Percentiles rank a stretch among this genome's conserved stretches.
phyloP scores from a whole-genome alignment of 2,797 vertebrate genomes.

The Pantherophis alleghaniensis region DNA sequence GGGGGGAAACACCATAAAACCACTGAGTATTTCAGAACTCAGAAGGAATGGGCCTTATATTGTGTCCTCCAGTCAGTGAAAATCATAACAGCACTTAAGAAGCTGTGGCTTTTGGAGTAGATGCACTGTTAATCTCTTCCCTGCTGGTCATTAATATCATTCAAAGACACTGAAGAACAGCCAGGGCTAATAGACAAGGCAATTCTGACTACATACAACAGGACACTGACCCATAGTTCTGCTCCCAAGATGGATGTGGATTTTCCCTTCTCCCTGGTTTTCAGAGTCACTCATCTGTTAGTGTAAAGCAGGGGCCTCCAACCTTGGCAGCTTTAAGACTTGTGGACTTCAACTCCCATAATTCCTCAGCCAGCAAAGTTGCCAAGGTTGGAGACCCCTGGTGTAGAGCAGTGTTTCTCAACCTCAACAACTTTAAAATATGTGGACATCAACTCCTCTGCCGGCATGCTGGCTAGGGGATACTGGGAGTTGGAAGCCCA shows the following conservation, averaged over 20 bases:
- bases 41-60: constrained; percentile 27
- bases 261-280: constrained; percentile 32
- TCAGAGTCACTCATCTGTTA: constrained; percentile 27
- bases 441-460: neutral
- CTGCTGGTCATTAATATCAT: constrained; percentile 56
- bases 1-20: neutral
- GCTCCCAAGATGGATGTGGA: constrained; percentile 46
- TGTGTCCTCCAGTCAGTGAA: constrained; percentile 36
- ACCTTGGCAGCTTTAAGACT: no score
- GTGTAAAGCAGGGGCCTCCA: neutral
- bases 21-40: constrained; percentile 16
- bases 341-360: no score
- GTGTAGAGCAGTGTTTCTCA: neutral
- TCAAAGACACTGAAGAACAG: constrained; percentile 42
- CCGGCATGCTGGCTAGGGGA: neutral
- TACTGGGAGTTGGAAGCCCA: neutral
- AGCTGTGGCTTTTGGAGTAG: constrained; percentile 28
- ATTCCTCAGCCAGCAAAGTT: no score
- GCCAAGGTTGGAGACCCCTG: no score
- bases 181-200: constrained; percentile 51
- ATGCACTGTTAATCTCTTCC: constrained; percentile 39
- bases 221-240: constrained; percentile 15
- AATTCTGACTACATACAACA: constrained; percentile 57
- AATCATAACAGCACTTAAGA: constrained; percentile 34
- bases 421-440: neutral